Conservation (phyloP, 92 coral and sea anemone species). For the Actinernus sp. region DNA sequence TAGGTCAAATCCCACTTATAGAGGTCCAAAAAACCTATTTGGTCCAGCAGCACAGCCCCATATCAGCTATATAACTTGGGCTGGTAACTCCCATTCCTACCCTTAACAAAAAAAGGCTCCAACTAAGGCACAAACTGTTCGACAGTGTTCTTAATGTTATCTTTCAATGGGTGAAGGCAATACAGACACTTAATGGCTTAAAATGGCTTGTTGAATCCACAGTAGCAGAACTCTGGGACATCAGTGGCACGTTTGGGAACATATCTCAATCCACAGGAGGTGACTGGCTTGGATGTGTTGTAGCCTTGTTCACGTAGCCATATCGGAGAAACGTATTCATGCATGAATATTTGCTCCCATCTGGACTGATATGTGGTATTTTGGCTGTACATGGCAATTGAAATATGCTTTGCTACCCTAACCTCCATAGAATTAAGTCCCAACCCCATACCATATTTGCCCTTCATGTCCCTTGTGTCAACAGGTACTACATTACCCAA, state of each 20-base stretch:
- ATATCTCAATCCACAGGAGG: not conserved
- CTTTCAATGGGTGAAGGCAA: too few species aligned
- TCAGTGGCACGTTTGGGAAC: not conserved
- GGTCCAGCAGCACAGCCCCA: too few species aligned
- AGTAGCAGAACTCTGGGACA: not conserved
- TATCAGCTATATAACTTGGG: too few species aligned
- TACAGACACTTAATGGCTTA: not conserved
- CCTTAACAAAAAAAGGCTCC: too few species aligned
- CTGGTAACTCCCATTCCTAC: too few species aligned
- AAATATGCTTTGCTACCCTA: too few species aligned
- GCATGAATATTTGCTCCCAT: slow-evolving; percentile 62
- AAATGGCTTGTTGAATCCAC: not conserved
- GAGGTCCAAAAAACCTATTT: too few species aligned
- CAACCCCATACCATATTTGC: slow-evolving; percentile 17
- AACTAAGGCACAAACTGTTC: too few species aligned
- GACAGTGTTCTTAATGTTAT: too few species aligned
- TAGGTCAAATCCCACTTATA: too few species aligned
- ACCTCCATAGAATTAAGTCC: not conserved
- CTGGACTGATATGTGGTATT: slow-evolving; percentile 44
- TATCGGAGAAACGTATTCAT: slow-evolving; percentile 47
- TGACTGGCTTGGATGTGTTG: not conserved
- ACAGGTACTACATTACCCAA: slow-evolving; percentile 3
- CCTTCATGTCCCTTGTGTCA: slow-evolving; percentile 1
- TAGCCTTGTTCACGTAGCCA: slow-evolving; percentile 47
- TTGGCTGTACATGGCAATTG: slow-evolving; percentile 33